phyloP scores from a whole-genome alignment of 2,888 invertebrate genomes.

The Ashinkailepas kermadecensis region DNA sequence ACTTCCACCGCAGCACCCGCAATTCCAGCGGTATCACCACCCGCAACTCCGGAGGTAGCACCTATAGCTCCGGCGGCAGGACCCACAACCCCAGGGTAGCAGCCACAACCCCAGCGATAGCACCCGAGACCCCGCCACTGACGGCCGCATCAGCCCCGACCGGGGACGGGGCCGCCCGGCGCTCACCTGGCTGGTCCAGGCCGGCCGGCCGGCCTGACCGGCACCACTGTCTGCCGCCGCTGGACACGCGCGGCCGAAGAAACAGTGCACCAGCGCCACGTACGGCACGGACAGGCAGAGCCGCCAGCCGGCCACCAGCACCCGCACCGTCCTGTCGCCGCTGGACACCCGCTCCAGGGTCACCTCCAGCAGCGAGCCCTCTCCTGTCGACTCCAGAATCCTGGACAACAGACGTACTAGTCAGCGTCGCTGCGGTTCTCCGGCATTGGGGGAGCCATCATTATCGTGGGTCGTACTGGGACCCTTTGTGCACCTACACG shows the following conservation, averaged over 20 bases:
- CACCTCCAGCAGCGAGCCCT: not conserved
- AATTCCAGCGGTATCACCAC: not conserved
- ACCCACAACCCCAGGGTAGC: no score
- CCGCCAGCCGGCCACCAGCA: not conserved
- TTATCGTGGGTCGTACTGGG: no score
- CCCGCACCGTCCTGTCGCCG: not conserved
- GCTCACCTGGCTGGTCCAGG: conserved; percentile 1
- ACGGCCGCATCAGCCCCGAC: no score
- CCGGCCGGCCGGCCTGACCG: not conserved
- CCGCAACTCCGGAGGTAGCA: not conserved
- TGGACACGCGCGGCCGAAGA: not conserved
- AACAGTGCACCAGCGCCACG: conserved; percentile 5
- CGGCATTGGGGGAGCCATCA: no score
- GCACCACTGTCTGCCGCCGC: not conserved
- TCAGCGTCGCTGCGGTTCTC: no score
- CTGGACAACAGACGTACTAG: not conserved
- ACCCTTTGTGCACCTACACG: no score
- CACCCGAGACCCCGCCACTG: no score
- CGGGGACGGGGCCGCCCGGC: no score
- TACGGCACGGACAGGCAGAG: not conserved
- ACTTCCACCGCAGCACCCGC: no score
- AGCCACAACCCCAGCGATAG: no score
- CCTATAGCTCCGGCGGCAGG: no score
- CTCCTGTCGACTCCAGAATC: not conserved
- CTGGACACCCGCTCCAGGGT: not conserved